Evolutionary conservation across 2,797 vertebrate genomes (phyloP).

Genomic region (Botia almorhae): DNA sequence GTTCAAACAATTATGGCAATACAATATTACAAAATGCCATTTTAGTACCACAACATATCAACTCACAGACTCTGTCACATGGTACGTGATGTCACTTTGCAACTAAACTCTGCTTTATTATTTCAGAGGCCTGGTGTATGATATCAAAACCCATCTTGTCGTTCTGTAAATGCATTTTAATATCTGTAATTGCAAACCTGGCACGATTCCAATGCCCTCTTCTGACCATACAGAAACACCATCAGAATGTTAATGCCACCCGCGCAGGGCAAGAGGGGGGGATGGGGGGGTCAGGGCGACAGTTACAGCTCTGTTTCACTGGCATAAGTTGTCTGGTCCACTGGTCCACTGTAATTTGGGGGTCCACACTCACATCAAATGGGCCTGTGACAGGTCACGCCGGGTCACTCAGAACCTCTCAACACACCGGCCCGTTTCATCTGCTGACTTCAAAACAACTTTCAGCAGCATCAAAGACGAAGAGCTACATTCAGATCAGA

Average conservation of each 20-base stretch:
- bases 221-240: constrained; percentile 65
- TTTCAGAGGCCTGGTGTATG: constrained; percentile 17
- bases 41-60: not conserved
- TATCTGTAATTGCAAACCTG: constrained; percentile 75
- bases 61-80: constrained; percentile 12
- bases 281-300: constrained; percentile 47
- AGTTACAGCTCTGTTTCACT: constrained; percentile 46
- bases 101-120: constrained; percentile 59
- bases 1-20: too few species aligned
- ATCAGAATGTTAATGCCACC: constrained; percentile 68
- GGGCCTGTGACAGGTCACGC: not conserved
- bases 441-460: constrained; percentile 51
- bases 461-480: constrained; percentile 40
- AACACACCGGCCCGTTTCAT: constrained; percentile 32
- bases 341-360: constrained; percentile 55
- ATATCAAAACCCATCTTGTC: constrained; percentile 17
- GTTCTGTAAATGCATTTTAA: constrained; percentile 43
- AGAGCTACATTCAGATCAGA: constrained; percentile 39
- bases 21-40: too few species aligned
- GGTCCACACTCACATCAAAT: constrained; percentile 42
- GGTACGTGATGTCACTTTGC: constrained; percentile 17
- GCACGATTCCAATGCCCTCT: constrained; percentile 69
- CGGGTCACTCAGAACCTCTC: constrained; percentile 24
- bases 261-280: not conserved
- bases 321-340: constrained; percentile 39